These are phyloP conservation scores for Mystacides longicornis DNA, from an alignment of 2,888 invertebrate genomes.

Conservation along the genomic window DNA sequence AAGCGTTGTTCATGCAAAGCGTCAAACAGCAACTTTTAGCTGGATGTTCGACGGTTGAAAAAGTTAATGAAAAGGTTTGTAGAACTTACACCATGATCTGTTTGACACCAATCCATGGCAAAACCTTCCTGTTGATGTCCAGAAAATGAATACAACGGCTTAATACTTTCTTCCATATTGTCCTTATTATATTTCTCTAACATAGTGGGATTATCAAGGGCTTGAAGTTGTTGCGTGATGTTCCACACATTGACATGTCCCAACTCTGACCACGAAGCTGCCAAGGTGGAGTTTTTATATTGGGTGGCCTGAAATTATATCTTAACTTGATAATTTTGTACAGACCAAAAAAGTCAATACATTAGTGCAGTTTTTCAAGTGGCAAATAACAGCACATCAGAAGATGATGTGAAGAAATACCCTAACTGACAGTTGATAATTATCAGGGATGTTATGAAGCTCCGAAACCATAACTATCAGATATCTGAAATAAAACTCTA, in stretches of 20 bases:
- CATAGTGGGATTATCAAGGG: slow-evolving; percentile 63
- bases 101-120: slow-evolving; percentile 87
- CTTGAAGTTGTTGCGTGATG: slow-evolving; percentile 70
- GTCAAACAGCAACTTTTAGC: too few relatives aligned
- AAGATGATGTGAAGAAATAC: too few relatives aligned
- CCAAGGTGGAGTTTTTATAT: slow-evolving; percentile 60
- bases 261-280: slow-evolving; percentile 94
- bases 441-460: too few relatives aligned
- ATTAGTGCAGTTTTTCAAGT: too few relatives aligned
- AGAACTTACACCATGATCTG: slow-evolving; percentile 66
- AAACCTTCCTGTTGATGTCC: slow-evolving; percentile 94
- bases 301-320: slow-evolving; percentile 55
- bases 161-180: slow-evolving; percentile 45
- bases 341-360: too few relatives aligned
- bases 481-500: too few relatives aligned
- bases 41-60: too few relatives aligned
- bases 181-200: slow-evolving; percentile 58
- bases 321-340: too few relatives aligned
- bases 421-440: too few relatives aligned
- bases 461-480: too few relatives aligned
- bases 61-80: background rate
- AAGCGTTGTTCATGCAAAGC: too few relatives aligned
- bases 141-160: slow-evolving; percentile 77
- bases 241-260: slow-evolving; percentile 93
- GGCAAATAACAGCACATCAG: too few relatives aligned